Evolutionary conservation across 1,140 invertebrate genomes (phyloP), one percentile per base, ranked within the genome.

Genomic region (Scaptomyza graminum): DNA sequence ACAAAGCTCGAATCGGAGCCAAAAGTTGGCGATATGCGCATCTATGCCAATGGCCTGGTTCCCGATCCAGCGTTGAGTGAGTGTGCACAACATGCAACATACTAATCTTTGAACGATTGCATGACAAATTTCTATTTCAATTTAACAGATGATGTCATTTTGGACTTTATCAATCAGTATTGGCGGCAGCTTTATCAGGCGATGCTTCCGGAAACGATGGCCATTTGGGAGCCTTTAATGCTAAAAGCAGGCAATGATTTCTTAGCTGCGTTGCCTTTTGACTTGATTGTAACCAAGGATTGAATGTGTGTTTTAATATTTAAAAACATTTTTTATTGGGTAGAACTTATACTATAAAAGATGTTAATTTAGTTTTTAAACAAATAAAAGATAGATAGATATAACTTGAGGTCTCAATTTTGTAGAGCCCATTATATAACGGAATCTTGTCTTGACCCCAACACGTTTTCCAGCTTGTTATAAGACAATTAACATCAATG

Each of bases 111-210:
- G 3, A 11, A n/a, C 6, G 3, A 0, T 6, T 16, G 5, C 46
- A 50, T 13, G 4, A 28, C 15, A 50, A 25, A 31, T 54, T 55
- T 15, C 22, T 41, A 15, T 22, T n/a, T 18, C 2, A 12, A 55
- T 34, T 69, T 39, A 22, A 5, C 13, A 92, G 91, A 91, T 74
- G 70, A 80, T 25, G 72, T 91, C 44, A 74, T 91, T n/a, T 44
- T 91, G 64, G 89, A 92, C 34, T 91, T 91, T 55, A 74, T 91
- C 11, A 92, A 92, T 54, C 85, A 91, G 52, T 82, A 92, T 37
- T 92, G 91, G 91, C 88, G 74, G 1, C 62, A 79, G 25, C 74
- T 91, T 0, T 91, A 90, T 28, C 66, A 83, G 67, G 65, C 80
- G 2, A 81, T 91, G 74, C 41, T 91, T 1, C 90, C 90, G 0